These are phyloP conservation scores for Andrena chrysosceles DNA, from an alignment of 2,888 invertebrate species.

Conservation along the genomic window DNA sequence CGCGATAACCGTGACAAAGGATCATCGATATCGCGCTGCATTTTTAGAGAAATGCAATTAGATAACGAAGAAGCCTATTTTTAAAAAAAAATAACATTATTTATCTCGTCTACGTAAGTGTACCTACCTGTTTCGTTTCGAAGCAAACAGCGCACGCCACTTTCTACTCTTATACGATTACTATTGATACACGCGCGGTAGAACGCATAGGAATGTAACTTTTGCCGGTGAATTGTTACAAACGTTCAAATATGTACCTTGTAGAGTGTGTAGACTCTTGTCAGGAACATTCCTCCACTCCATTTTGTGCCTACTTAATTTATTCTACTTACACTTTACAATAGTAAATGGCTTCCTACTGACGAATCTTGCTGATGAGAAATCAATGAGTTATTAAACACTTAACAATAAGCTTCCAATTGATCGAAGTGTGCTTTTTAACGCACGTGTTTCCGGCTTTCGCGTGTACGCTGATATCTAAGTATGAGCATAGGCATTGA, in stretches of 20 bases:
- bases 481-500: neutral
- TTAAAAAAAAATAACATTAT: neutral
- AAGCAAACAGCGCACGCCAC: neutral
- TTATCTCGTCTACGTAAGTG: neutral
- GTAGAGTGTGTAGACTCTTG: too few relatives aligned
- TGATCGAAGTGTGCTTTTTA: slow-evolving; percentile 25
- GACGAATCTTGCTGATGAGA: too few relatives aligned
- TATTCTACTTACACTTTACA: too few relatives aligned
- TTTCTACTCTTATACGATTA: slow-evolving; percentile 6
- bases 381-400: neutral
- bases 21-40: neutral
- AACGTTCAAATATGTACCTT: neutral
- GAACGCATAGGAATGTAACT: slow-evolving; percentile 1
- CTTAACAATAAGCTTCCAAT: slow-evolving; percentile 57
- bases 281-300: too few relatives aligned
- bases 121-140: neutral
- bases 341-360: too few relatives aligned
- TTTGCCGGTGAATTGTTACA: neutral
- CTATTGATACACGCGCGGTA: slow-evolving; percentile 2
- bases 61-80: slow-evolving; percentile 18
- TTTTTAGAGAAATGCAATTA: neutral
- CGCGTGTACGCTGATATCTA: slow-evolving; percentile 13
- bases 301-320: too few relatives aligned
- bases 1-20: neutral
- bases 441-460: slow-evolving; percentile 50